Percentiles rank a stretch among this genome's conserved stretches.
phyloP scores from a whole-genome alignment of 2,797 vertebrate species.

The Sebastes diaconus region DNA sequence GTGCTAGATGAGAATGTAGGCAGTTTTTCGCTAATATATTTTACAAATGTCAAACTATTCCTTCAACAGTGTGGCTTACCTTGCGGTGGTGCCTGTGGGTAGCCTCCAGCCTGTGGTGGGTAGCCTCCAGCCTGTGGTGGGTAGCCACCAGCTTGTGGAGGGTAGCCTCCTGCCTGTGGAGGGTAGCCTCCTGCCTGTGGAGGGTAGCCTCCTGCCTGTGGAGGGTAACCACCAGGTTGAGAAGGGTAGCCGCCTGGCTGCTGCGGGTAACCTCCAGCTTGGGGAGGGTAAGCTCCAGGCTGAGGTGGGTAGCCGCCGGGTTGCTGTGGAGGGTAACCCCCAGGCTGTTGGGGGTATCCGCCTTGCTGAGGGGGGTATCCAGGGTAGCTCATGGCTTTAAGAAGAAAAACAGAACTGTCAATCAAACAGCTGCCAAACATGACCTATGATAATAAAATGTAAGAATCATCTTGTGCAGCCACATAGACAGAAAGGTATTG shows the following conservation, averaged over 20 bases:
- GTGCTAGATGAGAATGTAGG: not conserved
- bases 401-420: conserved; percentile 18
- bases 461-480: not conserved
- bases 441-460: not conserved
- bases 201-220: conserved; percentile 59
- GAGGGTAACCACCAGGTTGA: conserved; percentile 63
- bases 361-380: conserved; percentile 82
- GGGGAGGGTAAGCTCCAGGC: conserved; percentile 63
- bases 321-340: conserved; percentile 70
- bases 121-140: conserved; percentile 72
- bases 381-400: conserved; percentile 91
- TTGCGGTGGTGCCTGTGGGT: conserved; percentile 81
- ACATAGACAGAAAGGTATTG: not conserved
- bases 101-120: conserved; percentile 72
- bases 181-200: conserved; percentile 80
- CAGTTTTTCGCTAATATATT: not conserved
- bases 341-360: conserved; percentile 67
- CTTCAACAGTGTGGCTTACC: conserved; percentile 77
- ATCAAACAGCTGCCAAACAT: not conserved
- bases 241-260: conserved; percentile 77
- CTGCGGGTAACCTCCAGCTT: conserved; percentile 63
- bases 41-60: not conserved
- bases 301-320: conserved; percentile 80
- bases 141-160: conserved; percentile 74
- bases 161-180: conserved; percentile 63